phyloP scores from a whole-genome alignment of 1,140 invertebrate species.

The Zelostemma sp. region DNA sequence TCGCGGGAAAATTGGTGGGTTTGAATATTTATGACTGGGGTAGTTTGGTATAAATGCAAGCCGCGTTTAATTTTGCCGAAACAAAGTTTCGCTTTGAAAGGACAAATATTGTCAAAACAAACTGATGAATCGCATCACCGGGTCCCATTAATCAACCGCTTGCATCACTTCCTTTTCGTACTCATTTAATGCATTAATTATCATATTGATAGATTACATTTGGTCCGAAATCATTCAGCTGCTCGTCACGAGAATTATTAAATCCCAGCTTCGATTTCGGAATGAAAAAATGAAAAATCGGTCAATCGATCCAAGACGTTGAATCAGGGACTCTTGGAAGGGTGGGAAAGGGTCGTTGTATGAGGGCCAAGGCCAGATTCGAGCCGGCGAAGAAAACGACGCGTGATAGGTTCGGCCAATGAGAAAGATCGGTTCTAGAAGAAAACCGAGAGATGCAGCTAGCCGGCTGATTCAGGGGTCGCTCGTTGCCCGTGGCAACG shows the following conservation, averaged over 20 bases:
- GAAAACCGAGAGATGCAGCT: constrained; percentile 45
- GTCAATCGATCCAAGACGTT: no score
- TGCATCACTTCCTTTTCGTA: no score
- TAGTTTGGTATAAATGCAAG: background rate
- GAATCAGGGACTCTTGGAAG: no score
- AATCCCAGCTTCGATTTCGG: no score
- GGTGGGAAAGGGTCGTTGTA: no score
- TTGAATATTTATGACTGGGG: background rate
- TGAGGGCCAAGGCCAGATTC: constrained; percentile 41
- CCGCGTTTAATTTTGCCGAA: background rate
- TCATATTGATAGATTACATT: no score
- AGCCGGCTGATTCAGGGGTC: constrained; percentile 41
- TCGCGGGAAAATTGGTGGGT: background rate
- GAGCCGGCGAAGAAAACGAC: constrained; percentile 21
- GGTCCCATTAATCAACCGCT: background rate
- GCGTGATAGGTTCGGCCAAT: constrained; percentile 21
- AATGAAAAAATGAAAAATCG: no score
- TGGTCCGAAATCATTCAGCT: no score
- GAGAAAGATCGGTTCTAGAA: constrained; percentile 46
- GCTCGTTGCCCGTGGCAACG: constrained; percentile 54
- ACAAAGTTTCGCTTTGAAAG: background rate
- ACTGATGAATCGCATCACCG: background rate
- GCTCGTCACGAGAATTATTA: no score
- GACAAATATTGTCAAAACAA: constrained; percentile 1
- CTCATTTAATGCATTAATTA: no score